Evolutionary conservation across 2,113 vertebrate genomes (phyloP).

Genomic region (Hipposideros armiger): DNA sequence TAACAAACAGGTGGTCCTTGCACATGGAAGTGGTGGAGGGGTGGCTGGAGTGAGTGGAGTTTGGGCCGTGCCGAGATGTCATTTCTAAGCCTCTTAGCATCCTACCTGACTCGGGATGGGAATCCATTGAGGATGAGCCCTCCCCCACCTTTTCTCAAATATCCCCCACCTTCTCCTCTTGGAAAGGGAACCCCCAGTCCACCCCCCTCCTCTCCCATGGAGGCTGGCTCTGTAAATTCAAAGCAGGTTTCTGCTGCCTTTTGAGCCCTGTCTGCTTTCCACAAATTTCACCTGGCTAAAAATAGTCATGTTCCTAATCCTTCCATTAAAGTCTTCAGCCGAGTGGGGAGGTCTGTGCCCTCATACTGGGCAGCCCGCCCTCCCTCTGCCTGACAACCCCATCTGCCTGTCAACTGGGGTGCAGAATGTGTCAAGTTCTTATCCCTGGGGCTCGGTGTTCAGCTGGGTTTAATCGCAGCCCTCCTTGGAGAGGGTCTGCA

Average conservation of each 20-base stretch:
- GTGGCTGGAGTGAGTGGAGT: background rate
- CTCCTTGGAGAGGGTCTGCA: slow-evolving; percentile 79
- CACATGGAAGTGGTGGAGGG: background rate
- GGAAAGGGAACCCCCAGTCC: background rate
- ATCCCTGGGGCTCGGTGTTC: slow-evolving; percentile 75
- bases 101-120: background rate
- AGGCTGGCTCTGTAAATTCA: slow-evolving; percentile 80
- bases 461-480: slow-evolving; percentile 83
- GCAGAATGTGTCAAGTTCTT: slow-evolving; percentile 79
- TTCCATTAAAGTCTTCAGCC: slow-evolving; percentile 83
- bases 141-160: background rate
- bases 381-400: slow-evolving; percentile 83
- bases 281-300: slow-evolving; percentile 86
- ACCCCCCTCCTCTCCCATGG: slow-evolving; percentile 57
- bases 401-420: slow-evolving; percentile 85
- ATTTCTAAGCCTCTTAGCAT: background rate
- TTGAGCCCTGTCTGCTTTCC: slow-evolving; percentile 78
- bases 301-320: slow-evolving; percentile 80
- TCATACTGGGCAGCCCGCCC: slow-evolving; percentile 82
- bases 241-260: slow-evolving; percentile 83
- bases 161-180: background rate
- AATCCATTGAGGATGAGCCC: background rate
- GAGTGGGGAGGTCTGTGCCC: slow-evolving; percentile 81
- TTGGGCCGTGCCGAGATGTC: background rate
- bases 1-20: background rate